Base-by-base conservation (phyloP, 2,113 vertebrate species). In the Garra rufa region DNA sequence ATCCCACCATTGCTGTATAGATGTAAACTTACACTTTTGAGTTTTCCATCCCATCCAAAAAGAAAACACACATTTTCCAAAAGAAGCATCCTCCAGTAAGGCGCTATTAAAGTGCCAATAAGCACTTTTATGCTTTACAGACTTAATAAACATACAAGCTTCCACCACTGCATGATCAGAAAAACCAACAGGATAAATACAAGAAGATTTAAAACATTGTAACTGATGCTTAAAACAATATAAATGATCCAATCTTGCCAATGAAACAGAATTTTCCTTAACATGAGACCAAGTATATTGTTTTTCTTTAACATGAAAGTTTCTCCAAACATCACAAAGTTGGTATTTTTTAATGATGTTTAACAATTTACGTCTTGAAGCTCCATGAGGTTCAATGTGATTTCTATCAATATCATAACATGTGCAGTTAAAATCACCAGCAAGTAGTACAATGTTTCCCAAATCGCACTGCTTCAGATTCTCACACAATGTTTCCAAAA, bases 71-170 rank as follows among this genome's bases (percentile, higher is more conserved):
- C 24, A 76, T 55, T 73, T 1, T 24, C 70, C 19, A 46, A 73
- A 43, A 46, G 1, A 9, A 43, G 43, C 70, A 73, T 73, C 70
- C 13, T 73, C 41, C 13, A 73, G 19, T 8, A 24, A n/a, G 8
- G 70, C 7, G 38, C 9, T 21, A 14, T 74, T 48, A 26, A 55
- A 30, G 30, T 76, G 74, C 74, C 74, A 76, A 7, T 76, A 55
- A 11, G 6, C 30, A 89, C 89, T 91, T 89, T 73, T 73, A 14
- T 46, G 19, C 11, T 71, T 44, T 5, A 44, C 38, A 26, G 38
- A 73, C 14, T 73, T 13, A 46, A 73, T 73, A 43, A 73, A 73
- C 9, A 73, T 4, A 71, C 21, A 10, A 24, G 19, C 34, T n/a
- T 21, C 41, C 43, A 74, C 71, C 71, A 74, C 46, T 17, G 43